Base-by-base conservation (phyloP, 2,888 invertebrate genomes). In the Tridacna gigas region DNA sequence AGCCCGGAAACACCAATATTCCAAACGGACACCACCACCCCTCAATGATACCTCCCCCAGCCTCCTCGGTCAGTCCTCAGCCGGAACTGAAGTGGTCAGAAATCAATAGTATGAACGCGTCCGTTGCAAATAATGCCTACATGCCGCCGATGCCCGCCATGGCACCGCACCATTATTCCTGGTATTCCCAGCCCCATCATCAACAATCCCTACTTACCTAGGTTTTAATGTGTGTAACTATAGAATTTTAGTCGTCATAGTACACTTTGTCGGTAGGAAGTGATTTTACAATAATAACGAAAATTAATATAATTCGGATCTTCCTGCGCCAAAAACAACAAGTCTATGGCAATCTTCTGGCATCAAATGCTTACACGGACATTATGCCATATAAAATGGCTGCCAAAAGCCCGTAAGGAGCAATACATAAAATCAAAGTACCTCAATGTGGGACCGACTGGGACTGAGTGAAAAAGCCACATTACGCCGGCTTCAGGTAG, bases 61-160 rank as follows among this genome's bases (percentile, higher is more conserved):
- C 91, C 15, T 90, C 91, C 11, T 90, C 90, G 13, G 90, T 91
- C 45, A 91, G 91, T 84, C 91, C 91, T 5, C 90, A 91, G 69
- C 91, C 90, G 12, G 88, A 87, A 74, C 86, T 88, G 74, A 89
- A 90, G 61, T 90, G 90, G 89, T 89, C 88, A 56, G 90, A 89
- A 73, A 89, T 90, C 67, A 89, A 86, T 65, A 84, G 83, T 76
- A 86, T 87, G 84, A 89, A 89, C 79, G 78, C 87, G 45, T 83
- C 87, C 37, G 69, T 87, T 11, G 84, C 89, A 45, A 86, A 88
- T 51, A 88, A 90, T 80, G 89, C 90, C 48, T 91, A 91, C 65
- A 91, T 90, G 90, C 84, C 88, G 13, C 84, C 90, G 20, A 89
- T 89, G 88, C 82, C 90, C 5, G 88, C 89, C 48, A 90, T 90